Evolutionary conservation across 2,797 vertebrate species (phyloP).

Genomic region (Chromis chromis): DNA sequence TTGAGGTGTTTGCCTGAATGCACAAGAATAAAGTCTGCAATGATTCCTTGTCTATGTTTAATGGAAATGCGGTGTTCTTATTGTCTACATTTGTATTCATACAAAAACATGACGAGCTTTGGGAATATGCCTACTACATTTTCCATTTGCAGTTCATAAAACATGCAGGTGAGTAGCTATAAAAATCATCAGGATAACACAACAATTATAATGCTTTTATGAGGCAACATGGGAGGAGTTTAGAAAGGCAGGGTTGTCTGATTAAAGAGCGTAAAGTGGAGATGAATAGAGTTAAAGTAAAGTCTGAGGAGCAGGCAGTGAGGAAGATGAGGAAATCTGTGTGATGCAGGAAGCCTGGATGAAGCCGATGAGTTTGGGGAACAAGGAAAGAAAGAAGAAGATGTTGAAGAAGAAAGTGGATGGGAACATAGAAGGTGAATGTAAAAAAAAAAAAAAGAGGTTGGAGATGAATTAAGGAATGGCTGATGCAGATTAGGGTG

Average conservation of each 20-base stretch:
- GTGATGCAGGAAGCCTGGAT: not conserved
- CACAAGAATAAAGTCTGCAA: not conserved
- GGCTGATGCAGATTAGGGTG: conserved; percentile 11
- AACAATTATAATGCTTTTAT: not conserved
- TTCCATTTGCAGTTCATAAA: not conserved
- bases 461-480: conserved; percentile 8
- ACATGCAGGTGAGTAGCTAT: not conserved
- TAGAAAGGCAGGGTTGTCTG: conserved; percentile 3
- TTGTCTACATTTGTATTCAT: not conserved
- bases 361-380: not conserved
- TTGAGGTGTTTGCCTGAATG: not conserved
- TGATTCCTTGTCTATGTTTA: conserved; percentile 5
- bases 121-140: not conserved
- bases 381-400: not conserved
- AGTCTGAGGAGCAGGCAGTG: not conserved
- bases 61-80: not conserved
- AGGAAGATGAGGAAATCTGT: not conserved
- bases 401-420: not conserved
- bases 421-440: not conserved
- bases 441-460: not conserved
- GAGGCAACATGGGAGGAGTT: conserved; percentile 12
- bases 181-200: not conserved
- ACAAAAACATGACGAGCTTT: not conserved
- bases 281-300: conserved; percentile 2
- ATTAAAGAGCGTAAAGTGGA: conserved; percentile 16